Conservation (phyloP, 2,888 invertebrate genomes). For the Scaptodrosophila latifasciaeformis region DNA sequence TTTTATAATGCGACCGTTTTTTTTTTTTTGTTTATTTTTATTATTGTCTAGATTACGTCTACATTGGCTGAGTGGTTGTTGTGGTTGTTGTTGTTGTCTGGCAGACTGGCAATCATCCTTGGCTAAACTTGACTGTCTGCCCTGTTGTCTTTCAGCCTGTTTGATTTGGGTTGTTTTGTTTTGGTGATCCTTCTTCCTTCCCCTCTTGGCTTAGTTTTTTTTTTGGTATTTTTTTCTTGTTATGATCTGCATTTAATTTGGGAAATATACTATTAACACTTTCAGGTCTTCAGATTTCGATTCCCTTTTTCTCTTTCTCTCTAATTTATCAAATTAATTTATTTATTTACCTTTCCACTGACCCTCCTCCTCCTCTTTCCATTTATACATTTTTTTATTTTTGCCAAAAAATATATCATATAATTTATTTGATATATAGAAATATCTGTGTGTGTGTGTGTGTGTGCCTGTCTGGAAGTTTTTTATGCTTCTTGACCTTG, state of each 20-base stretch:
- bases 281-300: too few relatives aligned
- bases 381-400: too few relatives aligned
- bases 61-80: slow-evolving; percentile 21
- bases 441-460: slow-evolving; percentile 6
- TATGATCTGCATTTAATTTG: slow-evolving; percentile 60
- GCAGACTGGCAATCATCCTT: slow-evolving; percentile 1
- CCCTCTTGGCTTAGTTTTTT: slow-evolving; percentile 26
- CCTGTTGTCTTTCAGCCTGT: slow-evolving; percentile 19
- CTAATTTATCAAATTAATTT: too few relatives aligned
- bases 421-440: too few relatives aligned
- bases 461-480: slow-evolving; percentile 51
- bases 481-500: slow-evolving; percentile 57
- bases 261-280: too few relatives aligned
- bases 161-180: slow-evolving; percentile 36
- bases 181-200: neutral
- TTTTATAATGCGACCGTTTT: slow-evolving; percentile 1
- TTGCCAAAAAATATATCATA: too few relatives aligned
- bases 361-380: too few relatives aligned
- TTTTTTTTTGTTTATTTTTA: slow-evolving; percentile 8
- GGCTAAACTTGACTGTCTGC: slow-evolving; percentile 10
- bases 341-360: too few relatives aligned
- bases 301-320: too few relatives aligned
- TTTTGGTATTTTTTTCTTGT: slow-evolving; percentile 37
- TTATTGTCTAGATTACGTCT: slow-evolving; percentile 54
- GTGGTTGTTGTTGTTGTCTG: slow-evolving; percentile 38